Base-by-base conservation (phyloP, 1,140 invertebrate species). In the Bombus sylvicola region DNA sequence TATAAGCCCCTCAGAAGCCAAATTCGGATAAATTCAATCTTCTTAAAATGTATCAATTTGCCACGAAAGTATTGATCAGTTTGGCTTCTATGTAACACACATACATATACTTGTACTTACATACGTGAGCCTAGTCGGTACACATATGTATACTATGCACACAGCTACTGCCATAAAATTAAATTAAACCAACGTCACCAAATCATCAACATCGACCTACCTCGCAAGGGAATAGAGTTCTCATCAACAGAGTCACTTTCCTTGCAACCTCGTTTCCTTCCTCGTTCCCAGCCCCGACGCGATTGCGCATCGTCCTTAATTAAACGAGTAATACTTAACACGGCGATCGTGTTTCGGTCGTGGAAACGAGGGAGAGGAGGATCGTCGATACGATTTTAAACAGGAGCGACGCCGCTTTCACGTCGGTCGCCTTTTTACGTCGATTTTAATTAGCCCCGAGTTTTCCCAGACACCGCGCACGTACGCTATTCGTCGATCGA, bases 361-460 rank as follows among this genome's bases (percentile, higher is more conserved):
- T 92, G 91, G 90, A 92, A 94, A 90, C 87, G 88, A 90, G 89
- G 90, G 88, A 92, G 76, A 86, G 71, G 76, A 83, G 66, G 68
- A 84, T 87, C 57, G 76, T 37, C 57, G 74, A 78, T 78, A 71
- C 47, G 72, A 83, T 88, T 81, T 86, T 59, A 69, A 66, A 74
- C 47, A 77, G 64, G 22, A 41, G 39, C 57, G 15, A 18, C n/a
- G n/a, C 43, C 43, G 81, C 90, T 91, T 90, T 91, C 89, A 82
- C 88, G 72, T 34, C 81, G 66, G 3, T 47, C 74, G 41, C n/a
- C 43, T 79, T 83, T 86, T 89, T 87, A 77, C 83, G 85, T 68
- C 74, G 83, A 92, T 92, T 88, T 90, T 93, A 94, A 94, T 94
- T 94, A 93, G 90, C 85, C 2, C 1, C 8, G 15, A 6, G 31